These are phyloP conservation scores for Nettapus auritus DNA, from an alignment of 2,113 vertebrate genomes.

Conservation along the genomic window DNA sequence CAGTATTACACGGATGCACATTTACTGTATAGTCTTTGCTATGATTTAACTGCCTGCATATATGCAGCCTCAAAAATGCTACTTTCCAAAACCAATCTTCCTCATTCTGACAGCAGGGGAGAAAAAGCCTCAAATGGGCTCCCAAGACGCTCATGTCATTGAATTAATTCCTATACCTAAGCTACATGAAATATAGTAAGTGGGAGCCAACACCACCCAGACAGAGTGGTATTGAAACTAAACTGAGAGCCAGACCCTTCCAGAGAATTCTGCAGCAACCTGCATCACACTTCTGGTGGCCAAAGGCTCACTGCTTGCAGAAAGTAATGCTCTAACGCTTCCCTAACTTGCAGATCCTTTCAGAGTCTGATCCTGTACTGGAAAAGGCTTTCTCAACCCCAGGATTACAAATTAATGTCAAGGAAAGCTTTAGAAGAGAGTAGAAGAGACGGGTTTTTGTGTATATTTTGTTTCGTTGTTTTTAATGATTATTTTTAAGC, in stretches of 20 bases:
- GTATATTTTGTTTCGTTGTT: not conserved
- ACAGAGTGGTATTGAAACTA: rapidly evolving
- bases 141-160: not conserved
- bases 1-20: not conserved
- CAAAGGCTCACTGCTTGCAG: not conserved
- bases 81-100: not conserved
- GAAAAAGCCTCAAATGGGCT: not conserved
- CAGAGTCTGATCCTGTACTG: not conserved
- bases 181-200: not conserved
- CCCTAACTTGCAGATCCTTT: not conserved
- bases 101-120: not conserved
- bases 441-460: no score
- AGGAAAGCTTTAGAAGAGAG: not conserved
- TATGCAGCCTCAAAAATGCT: not conserved
- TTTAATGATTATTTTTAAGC: not conserved
- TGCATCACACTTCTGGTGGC: not conserved
- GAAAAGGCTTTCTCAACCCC: not conserved
- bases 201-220: not conserved
- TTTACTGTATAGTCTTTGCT: not conserved
- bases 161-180: not conserved
- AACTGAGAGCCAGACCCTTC: rapidly evolving
- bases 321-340: not conserved
- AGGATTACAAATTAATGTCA: not conserved
- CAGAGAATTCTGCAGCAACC: not conserved
- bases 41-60: not conserved